phyloP scores from a whole-genome alignment of 2,113 vertebrate genomes.

The Podarcis raffonei region DNA sequence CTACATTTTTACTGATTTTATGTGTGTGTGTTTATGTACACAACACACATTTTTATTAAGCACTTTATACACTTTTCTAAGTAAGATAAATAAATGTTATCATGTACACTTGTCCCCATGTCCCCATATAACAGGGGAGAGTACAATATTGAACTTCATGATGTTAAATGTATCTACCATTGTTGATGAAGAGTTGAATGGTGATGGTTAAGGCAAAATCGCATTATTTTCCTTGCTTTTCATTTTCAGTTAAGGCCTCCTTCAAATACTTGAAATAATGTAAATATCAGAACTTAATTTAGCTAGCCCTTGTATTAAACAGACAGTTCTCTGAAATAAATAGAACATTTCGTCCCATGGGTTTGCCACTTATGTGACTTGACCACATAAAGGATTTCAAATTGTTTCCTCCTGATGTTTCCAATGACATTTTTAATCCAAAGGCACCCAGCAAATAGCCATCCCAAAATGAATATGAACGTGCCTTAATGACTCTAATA shows the following conservation, averaged over 20 bases:
- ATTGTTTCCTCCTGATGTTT: not conserved
- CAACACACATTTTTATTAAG: too few species aligned
- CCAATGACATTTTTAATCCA: not conserved
- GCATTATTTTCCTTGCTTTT: not conserved
- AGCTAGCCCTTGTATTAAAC: not conserved
- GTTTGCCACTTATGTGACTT: too few species aligned
- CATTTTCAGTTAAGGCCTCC: not conserved
- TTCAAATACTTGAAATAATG: not conserved
- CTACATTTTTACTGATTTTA: too few species aligned
- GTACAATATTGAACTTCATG: not conserved
- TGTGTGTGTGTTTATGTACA: too few species aligned
- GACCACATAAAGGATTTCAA: not conserved
- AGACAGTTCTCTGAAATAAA: not conserved
- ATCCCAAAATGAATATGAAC: not conserved
- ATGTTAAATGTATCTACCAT: not conserved
- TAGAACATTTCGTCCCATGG: not conserved
- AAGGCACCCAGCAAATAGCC: not conserved
- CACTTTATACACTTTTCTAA: too few species aligned
- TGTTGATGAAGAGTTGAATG: not conserved
- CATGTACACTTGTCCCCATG: not conserved
- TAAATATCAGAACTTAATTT: not conserved
- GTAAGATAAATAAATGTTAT: too few species aligned
- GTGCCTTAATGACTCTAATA: not conserved
- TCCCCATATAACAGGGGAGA: not conserved
- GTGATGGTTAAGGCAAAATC: not conserved